Evolutionary conservation across 2,888 invertebrate species (phyloP), one percentile per base, ranked within the genome.

Genomic region (Machimus rusticus): DNA sequence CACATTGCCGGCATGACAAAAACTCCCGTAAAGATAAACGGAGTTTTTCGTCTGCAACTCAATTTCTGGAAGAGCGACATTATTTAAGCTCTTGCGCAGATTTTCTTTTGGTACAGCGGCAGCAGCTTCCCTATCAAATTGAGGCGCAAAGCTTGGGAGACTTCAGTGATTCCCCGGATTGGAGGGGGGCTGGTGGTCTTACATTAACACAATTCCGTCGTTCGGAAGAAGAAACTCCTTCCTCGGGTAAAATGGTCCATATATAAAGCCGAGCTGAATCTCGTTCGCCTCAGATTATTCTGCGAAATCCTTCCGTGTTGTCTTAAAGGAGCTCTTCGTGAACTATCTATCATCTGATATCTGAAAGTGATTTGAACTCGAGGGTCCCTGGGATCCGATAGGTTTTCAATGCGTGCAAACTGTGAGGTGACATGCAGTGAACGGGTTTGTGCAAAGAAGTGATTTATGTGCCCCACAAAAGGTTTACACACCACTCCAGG

Each of bases 21-120:
- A 66, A 66, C 66, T 66, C 12, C 66, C 12, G 66, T 28, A 66
- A 66, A 19, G 28, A 66, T 66, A 66, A 28, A 66, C 66, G 12
- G 66, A 28, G 66, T 76, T 76, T 76, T 76, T 34, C 37, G 31
- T 76, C n/a, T 43, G 43, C 19, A 34, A 37, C 78, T 23, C 39
- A 6, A n/a, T 19, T 78, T 28, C 23, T 23, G 19, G 78, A 43
- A 43, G n/a, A 43, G 23, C 43, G 34, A 19, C n/a, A 66, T 28
- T 28, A 66, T 66, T 34, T 34, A 78, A 78, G 39, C 78, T 78
- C 78, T 78, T 78, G 78, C 78, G 78, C 78, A 78, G 78, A 78
- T 39, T 78, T 78, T 8, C 43, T 46, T 46, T 46, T 46, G 19
- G n/a, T 43, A 23, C 43, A 39, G 43, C 43, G 19, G 43, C 78